phyloP scores from a whole-genome alignment of 1,140 invertebrate genomes.

The Battus philenor region DNA sequence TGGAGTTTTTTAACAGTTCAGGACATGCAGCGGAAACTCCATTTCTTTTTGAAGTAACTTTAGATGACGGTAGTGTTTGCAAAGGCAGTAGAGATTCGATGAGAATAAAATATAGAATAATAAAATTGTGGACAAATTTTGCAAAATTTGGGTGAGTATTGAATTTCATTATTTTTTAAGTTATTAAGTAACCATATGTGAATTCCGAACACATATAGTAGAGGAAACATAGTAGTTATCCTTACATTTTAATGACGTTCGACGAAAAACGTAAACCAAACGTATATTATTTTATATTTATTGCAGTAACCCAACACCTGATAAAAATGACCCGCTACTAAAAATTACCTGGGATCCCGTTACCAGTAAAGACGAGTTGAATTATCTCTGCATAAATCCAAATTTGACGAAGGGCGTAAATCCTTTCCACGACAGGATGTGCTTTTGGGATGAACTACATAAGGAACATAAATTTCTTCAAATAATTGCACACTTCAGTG shows the following conservation, averaged over 20 bases:
- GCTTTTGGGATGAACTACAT: slow-evolving; percentile 58
- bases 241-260: no score
- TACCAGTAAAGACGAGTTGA: slow-evolving; percentile 40
- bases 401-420: slow-evolving; percentile 63
- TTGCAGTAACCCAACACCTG: slow-evolving; percentile 54
- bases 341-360: slow-evolving; percentile 63
- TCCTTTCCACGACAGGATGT: slow-evolving; percentile 59
- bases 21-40: slow-evolving; percentile 50
- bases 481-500: slow-evolving; percentile 45
- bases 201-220: no score
- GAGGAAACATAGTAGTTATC: no score
- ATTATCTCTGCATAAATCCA: slow-evolving; percentile 52
- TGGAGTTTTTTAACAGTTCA: slow-evolving; percentile 37
- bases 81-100: slow-evolving; percentile 54
- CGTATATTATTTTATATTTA: no score
- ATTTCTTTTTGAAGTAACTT: slow-evolving; percentile 46
- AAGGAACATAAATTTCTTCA: slow-evolving; percentile 42
- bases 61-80: slow-evolving; percentile 23
- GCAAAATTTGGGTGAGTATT: slow-evolving; percentile 57
- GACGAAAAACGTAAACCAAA: no score
- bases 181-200: no score
- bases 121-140: slow-evolving; percentile 70
- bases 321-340: slow-evolving; percentile 45
- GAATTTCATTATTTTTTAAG: no score
- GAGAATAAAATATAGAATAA: slow-evolving; percentile 41